Conservation (phyloP, 2,888 invertebrate species). For the Siphonodentalium dalli region DNA sequence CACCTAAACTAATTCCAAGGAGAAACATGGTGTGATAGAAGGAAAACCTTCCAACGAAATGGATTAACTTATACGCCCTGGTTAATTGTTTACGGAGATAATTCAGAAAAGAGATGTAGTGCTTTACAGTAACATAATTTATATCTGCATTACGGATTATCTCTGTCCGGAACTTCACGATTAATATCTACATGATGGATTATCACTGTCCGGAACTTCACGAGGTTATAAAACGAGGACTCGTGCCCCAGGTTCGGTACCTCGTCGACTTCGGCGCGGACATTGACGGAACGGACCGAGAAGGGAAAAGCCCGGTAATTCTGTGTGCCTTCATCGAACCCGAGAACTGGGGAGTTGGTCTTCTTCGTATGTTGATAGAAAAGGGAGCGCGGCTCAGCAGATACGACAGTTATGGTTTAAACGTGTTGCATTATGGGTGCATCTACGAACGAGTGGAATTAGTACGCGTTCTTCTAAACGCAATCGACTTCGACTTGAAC, state of each 20-base stretch:
- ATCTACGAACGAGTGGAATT: constrained; percentile 51
- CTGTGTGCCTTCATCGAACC: constrained; percentile 56
- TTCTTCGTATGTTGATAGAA: constrained; percentile 60
- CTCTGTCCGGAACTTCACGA: no score
- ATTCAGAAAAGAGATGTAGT: no score
- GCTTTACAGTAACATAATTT: no score
- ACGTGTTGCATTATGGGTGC: constrained; percentile 60
- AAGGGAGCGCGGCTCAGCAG: constrained; percentile 47
- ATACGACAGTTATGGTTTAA: constrained; percentile 53
- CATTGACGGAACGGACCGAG: constrained; percentile 47
- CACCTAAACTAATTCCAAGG: no score
- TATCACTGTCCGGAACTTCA: no score
- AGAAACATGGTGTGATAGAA: no score
- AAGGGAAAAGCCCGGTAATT: constrained; percentile 54
- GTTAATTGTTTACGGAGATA: no score
- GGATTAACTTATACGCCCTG: no score
- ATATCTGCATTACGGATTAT: no score
- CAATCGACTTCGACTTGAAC: constrained; percentile 59
- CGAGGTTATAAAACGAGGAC: constrained; percentile 56
- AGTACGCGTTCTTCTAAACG: constrained; percentile 47
- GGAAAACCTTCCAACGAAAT: no score
- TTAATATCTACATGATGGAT: no score
- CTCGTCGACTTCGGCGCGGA: constrained; percentile 52
- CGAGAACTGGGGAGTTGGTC: constrained; percentile 54
- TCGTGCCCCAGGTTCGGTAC: constrained; percentile 57